Base-by-base conservation (phyloP, 2,888 invertebrate genomes). In the Ornithoptera alexandrae region DNA sequence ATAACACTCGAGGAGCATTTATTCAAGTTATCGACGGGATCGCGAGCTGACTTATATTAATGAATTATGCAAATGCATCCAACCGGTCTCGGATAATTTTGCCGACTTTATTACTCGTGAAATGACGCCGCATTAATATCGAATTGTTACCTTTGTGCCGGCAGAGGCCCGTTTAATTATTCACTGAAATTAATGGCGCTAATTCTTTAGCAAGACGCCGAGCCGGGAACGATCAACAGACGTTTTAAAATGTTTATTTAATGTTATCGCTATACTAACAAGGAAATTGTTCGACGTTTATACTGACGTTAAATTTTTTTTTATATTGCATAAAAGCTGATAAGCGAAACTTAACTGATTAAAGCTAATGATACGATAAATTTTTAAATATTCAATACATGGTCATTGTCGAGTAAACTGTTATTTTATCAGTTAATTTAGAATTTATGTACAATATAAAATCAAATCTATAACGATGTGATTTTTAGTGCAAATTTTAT, bases 21-120 rank as follows among this genome's bases (percentile, higher is more conserved):
- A 85, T 87, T 85, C 81, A 80, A 81, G 84, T 87, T 88, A 89
- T 88, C 79, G 87, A 83, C 82, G 84, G 82, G 86, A 89, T 89
- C 88, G 84, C 81, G 73, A 76, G 78, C 75, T 79, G 89, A 88
- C 88, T 81, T 85, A 82, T 89, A 89, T 87, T 87, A 89, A 90
- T 89, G 88, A 87, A 88, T 87, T 89, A 89, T 90, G 89, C 84
- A 87, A 89, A 90, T 90, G 79, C 73, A 78, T 76, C 77, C 81
- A 78, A 78, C 81, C 79, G 81, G 74, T 77, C 79, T 63, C 80
- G 77, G 76, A 76, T 79, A 78, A 75, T 77, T 81, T 78, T 78
- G 80, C 82, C 79, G 78, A 82, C 83, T 85, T 84, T 83, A 87
- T 85, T 83, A 85, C 83, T 82, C 81, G 86, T 84, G 77, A 85